These are phyloP conservation scores for Proterorhinus semilunaris DNA, from an alignment of 2,113 vertebrate species.

Conservation along the genomic window DNA sequence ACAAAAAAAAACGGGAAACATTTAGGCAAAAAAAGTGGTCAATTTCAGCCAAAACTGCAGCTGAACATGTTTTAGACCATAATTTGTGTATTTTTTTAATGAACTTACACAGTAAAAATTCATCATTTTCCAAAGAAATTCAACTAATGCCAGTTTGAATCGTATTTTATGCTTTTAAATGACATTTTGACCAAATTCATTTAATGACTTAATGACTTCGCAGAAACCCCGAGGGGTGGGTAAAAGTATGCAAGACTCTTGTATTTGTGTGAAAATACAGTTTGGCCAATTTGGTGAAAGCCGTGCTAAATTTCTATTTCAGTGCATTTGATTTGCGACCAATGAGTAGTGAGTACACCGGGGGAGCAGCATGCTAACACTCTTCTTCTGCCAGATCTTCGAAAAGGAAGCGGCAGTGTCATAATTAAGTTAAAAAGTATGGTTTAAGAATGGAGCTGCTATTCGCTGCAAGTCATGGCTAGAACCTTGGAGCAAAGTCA, in stretches of 20 bases:
- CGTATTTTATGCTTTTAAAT: too few relatives aligned
- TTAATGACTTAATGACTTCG: too few relatives aligned
- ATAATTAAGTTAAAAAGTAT: constrained; percentile 14
- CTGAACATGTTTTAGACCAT: too few relatives aligned
- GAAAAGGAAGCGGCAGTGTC: neutral
- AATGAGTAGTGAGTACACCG: neutral
- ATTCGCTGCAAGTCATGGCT: constrained; percentile 13
- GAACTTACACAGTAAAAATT: too few relatives aligned
- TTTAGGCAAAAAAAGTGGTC: too few relatives aligned
- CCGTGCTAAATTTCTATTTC: neutral
- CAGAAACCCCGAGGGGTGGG: too few relatives aligned
- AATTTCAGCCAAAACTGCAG: too few relatives aligned
- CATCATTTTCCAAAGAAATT: too few relatives aligned
- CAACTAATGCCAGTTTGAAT: too few relatives aligned
- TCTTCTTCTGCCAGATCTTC: neutral
- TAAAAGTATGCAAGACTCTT: neutral
- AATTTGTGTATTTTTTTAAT: too few relatives aligned
- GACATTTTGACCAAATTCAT: too few relatives aligned
- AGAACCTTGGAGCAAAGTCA: constrained; percentile 19
- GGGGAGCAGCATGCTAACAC: neutral
- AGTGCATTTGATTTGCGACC: neutral
- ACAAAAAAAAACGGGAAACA: too few relatives aligned
- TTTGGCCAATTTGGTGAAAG: neutral
- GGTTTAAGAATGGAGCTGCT: neutral
- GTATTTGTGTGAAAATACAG: neutral